phyloP scores from a whole-genome alignment of 1,140 invertebrate species.

The Euwallacea similis region DNA sequence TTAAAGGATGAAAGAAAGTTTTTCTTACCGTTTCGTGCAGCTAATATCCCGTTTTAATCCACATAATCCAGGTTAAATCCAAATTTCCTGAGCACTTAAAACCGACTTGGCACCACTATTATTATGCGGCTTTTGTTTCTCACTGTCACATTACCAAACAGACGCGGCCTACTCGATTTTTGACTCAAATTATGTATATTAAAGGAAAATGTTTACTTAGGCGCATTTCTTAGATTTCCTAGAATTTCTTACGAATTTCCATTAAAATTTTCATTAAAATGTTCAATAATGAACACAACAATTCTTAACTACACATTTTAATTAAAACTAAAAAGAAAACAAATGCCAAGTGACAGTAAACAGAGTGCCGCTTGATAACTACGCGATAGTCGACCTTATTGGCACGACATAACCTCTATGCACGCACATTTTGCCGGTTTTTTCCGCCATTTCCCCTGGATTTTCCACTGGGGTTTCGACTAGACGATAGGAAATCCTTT shows the following conservation, averaged over 20 bases:
- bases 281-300: background rate
- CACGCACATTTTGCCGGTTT: constrained; percentile 42
- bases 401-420: constrained; percentile 47
- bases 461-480: background rate
- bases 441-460: constrained; percentile 9
- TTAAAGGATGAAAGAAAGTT: too few relatives aligned
- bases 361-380: constrained; percentile 27
- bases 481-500: background rate
- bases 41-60: constrained; percentile 21
- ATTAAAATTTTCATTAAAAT: background rate
- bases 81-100: too few relatives aligned
- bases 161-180: constrained; percentile 2
- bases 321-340: constrained; percentile 8
- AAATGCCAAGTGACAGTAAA: constrained; percentile 35
- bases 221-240: too few relatives aligned
- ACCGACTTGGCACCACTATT: background rate
- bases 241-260: too few relatives aligned
- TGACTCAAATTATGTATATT: too few relatives aligned
- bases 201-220: too few relatives aligned
- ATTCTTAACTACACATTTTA: constrained; percentile 5
- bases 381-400: constrained; percentile 45
- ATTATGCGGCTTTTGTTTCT: constrained; percentile 16
- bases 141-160: constrained; percentile 20
- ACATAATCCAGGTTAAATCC: constrained; percentile 7
- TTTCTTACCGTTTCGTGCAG: constrained; percentile 15